Base-by-base conservation (phyloP, 2,888 invertebrate genomes). In the Lepeophtheirus nordmannii region DNA sequence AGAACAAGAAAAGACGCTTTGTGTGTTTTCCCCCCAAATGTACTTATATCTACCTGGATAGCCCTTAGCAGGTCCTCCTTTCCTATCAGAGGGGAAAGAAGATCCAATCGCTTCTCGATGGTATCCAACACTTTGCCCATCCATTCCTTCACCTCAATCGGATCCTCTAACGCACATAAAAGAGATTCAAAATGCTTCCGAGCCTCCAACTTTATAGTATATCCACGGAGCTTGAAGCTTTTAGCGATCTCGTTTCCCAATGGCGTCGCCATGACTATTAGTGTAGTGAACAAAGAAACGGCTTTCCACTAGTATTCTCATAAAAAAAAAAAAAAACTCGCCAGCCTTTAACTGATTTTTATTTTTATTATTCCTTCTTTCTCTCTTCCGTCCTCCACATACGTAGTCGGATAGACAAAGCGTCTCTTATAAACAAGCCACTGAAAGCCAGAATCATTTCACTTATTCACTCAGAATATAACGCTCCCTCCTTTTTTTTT, bases 61-160 rank as follows among this genome's bases (percentile, higher is more conserved):
- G 90, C 90, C 66, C 80, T 75, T 75, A 87, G 85, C 68, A 92
- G 78, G 68, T 85, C 82, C 53, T 81, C 78, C 68, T 82, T 81
- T 71, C 86, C 86, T 37, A 94, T 81, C 70, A 87, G 83, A 7
- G 85, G 81, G 65, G 83, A 83, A 8, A 79, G 77, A 38, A 89
- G 76, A 70, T 85, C 83, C 73, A 90, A 46, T 14, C 53, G 89
- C 68, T 83, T 85, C 70, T 89, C 83, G 59, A 93, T 78, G 73
- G 86, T 84, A 69, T 85, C 83, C 8, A 86, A 83, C 23, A 94
- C 79, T 71, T 83, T 84, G 62, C 85, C 86, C 17, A 93, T 75
- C 79, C 83, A 84, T 71, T 81, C 80, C 64, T 84, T 82, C 68
- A 85, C 83, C 69, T 85, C 82, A 10, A 76, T 73, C 14, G 17